phyloP scores from a whole-genome alignment of 2,797 vertebrate genomes.

The Lemur catta region DNA sequence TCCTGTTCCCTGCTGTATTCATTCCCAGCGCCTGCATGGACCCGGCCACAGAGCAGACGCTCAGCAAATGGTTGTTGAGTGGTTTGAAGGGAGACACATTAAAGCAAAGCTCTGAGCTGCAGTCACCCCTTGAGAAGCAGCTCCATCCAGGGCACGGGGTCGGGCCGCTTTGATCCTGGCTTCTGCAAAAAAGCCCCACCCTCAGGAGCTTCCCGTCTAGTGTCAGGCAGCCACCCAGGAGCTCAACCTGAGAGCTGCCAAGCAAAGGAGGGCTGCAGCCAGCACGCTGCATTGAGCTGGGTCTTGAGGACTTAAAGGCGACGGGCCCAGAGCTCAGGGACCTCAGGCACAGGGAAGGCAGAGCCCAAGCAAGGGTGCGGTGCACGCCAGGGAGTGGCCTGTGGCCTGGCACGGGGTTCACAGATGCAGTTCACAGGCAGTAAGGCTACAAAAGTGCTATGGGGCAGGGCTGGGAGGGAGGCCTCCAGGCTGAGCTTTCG shows the following conservation, averaged over 20 bases:
- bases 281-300: neutral
- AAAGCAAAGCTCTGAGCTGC: neutral
- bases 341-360: neutral
- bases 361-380: neutral
- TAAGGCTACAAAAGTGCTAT: neutral
- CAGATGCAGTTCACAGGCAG: neutral
- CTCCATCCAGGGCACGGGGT: neutral
- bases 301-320: too few relatives aligned
- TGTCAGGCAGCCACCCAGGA: neutral
- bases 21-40: neutral
- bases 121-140: neutral
- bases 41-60: neutral
- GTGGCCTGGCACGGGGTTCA: neutral
- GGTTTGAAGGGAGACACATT: neutral
- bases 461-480: neutral
- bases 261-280: neutral
- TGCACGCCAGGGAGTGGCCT: neutral
- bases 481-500: neutral
- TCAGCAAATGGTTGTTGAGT: neutral
- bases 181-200: neutral
- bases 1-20: neutral
- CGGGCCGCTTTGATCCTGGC: rapidly evolving
- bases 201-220: neutral
- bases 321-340: neutral
- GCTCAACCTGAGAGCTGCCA: neutral